phyloP scores from a whole-genome alignment of 2,113 vertebrate species.

The Kryptolebias marmoratus region DNA sequence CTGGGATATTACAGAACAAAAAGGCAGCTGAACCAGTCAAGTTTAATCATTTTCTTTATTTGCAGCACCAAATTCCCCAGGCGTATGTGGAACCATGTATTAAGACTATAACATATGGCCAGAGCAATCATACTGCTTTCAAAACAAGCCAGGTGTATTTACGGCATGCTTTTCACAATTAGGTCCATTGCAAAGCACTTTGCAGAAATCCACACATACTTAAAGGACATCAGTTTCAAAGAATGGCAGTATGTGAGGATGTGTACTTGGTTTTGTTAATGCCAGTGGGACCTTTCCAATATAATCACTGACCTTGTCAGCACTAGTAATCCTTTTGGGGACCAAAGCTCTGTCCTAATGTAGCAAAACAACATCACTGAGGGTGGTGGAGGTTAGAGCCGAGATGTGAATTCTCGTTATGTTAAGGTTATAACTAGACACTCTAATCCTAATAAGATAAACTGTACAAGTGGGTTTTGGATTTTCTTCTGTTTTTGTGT shows the following conservation, averaged over 20 bases:
- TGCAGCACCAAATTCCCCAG: constrained; percentile 46
- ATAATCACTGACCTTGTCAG: not conserved
- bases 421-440: not conserved
- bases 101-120: constrained; percentile 49
- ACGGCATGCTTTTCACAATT: constrained; percentile 39
- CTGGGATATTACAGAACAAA: constrained; percentile 55
- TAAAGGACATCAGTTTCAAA: constrained; percentile 7
- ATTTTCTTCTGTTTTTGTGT: not conserved
- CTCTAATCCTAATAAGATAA: not conserved
- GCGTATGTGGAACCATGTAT: constrained; percentile 14
- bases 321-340: not conserved
- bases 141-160: constrained; percentile 53
- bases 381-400: not conserved
- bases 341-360: not conserved
- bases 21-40: constrained; percentile 46
- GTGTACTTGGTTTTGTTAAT: not conserved
- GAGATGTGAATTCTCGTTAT: not conserved
- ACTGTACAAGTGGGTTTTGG: not conserved
- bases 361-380: not conserved
- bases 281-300: not conserved
- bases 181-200: constrained; percentile 15
- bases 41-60: constrained; percentile 63
- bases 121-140: constrained; percentile 18
- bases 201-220: constrained; percentile 15
- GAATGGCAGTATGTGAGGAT: not conserved